Evolutionary conservation across 2,113 vertebrate genomes (phyloP).

Genomic region (Syngnathus floridae): DNA sequence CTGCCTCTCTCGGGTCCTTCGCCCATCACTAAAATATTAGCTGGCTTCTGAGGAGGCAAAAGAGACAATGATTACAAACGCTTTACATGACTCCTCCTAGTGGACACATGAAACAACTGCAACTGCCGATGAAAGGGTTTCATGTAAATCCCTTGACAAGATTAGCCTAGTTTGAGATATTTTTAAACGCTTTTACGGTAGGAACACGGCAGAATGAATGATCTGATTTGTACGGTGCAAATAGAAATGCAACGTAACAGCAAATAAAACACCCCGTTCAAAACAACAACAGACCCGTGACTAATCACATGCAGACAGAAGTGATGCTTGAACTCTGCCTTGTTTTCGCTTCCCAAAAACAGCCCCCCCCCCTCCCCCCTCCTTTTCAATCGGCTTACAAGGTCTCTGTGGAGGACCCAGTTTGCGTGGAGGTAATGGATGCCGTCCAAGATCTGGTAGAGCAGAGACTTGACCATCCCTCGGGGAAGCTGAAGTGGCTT

Average conservation of each 20-base stretch:
- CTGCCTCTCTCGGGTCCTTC: constrained; percentile 98
- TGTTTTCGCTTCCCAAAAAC: constrained; percentile 22
- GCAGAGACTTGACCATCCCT: constrained; percentile 98
- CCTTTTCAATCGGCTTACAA: constrained; percentile 77
- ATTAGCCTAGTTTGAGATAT: background rate
- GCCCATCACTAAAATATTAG: constrained; percentile 99
- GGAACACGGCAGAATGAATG: background rate
- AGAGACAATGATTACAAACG: background rate
- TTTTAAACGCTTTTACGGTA: background rate
- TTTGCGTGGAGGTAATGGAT: constrained; percentile 99
- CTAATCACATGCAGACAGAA: constrained; percentile 7
- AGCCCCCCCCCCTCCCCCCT: background rate
- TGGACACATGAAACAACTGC: constrained; percentile 24
- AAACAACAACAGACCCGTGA: background rate
- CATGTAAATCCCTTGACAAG: background rate
- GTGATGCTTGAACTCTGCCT: constrained; percentile 3
- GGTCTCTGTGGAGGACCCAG: constrained; percentile 99
- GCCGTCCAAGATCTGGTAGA: constrained; percentile 98
- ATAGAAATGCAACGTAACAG: background rate
- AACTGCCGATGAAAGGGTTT: background rate
- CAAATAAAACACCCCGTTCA: background rate
- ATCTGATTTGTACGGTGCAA: background rate
- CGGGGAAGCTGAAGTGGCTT: constrained; percentile 98
- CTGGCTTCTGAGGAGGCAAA: constrained; percentile 85
- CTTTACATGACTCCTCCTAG: constrained; percentile 46